Base-by-base conservation (phyloP, 2,113 vertebrate species). In the Sisor rabdophorus region DNA sequence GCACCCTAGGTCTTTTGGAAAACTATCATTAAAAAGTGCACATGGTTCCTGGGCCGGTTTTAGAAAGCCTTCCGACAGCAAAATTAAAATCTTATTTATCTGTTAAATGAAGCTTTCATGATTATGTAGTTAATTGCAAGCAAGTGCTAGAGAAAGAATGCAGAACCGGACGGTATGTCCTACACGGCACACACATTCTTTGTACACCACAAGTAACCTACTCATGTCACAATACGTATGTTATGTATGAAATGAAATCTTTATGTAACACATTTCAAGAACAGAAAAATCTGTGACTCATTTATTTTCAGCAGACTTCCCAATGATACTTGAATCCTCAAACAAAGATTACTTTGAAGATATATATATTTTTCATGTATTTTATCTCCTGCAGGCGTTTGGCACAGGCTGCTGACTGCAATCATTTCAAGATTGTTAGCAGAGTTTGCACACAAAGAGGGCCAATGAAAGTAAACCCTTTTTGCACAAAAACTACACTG, bases 321-420 rank as follows among this genome's bases (percentile, higher is more conserved):
- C 58, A 17, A 19, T 75, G 52, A 73, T 17, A 65, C 50, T 20
- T 47, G 26, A 72, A 53, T 19, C 54, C 24, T 69, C 17, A 67
- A 77, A 81, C 76, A 82, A 60, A 54, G 73, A 73, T 75, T 71
- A 78, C 59, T 82, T 79, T 80, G 70, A 76, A 75, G 59, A 80
- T 64, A 61, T 77, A 80, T 64, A 61, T 77, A 79, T 74, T 71
- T 73, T 77, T 76, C 77, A 79, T 75, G 67, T 83, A 79, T 82
- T 82, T 78, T 22, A 70, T 73, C 47, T 70, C 79, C 78, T 52
- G 69, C 16, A 20, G 72, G 72, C 61, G 74, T 78, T 50, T 82
- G 83, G 78, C 71, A 82, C 67, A 69, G 44, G 32, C 69, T 36
- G 44, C 50, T 56, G 24, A 53, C 61, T 73, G 32, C 76, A 82